Percentiles rank a stretch among this genome's conserved stretches.
These are phyloP conservation scores for Triops cancriformis DNA, from an alignment of 1,140 invertebrate genomes.

Conservation along the genomic window DNA sequence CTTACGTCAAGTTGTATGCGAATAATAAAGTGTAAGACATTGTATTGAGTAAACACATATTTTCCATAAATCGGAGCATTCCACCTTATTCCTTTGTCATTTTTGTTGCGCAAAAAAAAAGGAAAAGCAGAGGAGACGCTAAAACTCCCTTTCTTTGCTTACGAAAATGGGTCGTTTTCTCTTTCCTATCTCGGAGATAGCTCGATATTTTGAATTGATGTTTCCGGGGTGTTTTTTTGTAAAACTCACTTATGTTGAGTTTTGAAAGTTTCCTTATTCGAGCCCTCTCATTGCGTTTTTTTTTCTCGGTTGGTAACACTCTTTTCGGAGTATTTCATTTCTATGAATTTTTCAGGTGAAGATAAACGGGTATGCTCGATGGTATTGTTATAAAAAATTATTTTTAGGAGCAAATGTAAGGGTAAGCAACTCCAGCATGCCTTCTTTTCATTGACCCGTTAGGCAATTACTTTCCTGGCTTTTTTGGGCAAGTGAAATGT, in stretches of 20 bases:
- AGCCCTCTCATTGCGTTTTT: neutral
- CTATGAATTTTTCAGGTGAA: no score
- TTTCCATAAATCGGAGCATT: neutral
- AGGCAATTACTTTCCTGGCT: neutral
- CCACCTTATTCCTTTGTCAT: neutral
- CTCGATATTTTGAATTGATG: neutral
- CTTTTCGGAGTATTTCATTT: no score
- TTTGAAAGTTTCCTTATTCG: neutral
- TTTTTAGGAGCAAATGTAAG: no score
- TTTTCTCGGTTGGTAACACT: no score
- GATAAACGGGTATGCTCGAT: no score
- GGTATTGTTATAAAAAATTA: no score
- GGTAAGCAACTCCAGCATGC: no score
- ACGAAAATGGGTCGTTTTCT: neutral
- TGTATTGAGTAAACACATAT: neutral
- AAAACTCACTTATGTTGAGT: neutral
- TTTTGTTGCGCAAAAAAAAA: neutral
- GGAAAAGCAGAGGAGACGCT: neutral
- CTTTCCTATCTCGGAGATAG: neutral
- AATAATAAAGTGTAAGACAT: neutral
- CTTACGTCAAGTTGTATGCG: conserved; percentile 20
- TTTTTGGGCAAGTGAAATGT: neutral
- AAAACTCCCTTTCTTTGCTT: neutral
- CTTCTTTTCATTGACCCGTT: no score
- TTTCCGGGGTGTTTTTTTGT: neutral